Conservation (phyloP, 1,140 invertebrate genomes). For the Daktulosphaira vitifoliae region DNA sequence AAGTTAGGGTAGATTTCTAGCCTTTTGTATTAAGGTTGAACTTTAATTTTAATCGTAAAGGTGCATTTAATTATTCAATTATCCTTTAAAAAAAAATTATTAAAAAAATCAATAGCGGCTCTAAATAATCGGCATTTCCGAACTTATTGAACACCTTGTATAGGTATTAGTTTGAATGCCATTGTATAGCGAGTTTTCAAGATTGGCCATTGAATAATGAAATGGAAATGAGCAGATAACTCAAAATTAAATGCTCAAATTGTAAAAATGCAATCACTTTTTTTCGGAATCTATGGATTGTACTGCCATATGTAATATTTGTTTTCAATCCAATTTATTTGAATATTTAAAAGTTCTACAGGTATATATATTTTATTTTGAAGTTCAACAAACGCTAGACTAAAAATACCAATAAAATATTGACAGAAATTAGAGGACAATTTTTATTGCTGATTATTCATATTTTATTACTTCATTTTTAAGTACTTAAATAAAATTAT, state of each 20-base stretch:
- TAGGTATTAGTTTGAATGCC: constrained; percentile 83
- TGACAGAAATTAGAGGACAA: not conserved
- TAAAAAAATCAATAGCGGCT: no score
- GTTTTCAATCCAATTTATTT: constrained; percentile 60
- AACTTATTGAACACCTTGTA: no score
- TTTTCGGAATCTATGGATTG: constrained; percentile 57
- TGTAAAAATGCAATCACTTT: constrained; percentile 55
- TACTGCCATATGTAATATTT: constrained; percentile 59
- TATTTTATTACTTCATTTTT: no score
- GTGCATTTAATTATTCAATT: no score
- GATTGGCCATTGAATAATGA: constrained; percentile 74
- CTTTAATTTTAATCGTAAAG: no score
- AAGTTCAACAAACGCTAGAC: not conserved
- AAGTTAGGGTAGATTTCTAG: no score
- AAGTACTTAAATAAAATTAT: not conserved
- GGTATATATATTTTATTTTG: constrained; percentile 42
- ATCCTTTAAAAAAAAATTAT: no score
- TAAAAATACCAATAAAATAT: constrained; percentile 6
- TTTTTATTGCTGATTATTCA: no score
- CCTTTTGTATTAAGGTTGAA: no score
- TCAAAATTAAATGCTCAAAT: constrained; percentile 48
- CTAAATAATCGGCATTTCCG: no score
- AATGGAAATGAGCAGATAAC: constrained; percentile 50
- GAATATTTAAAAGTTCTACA: constrained; percentile 61
- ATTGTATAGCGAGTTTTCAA: constrained; percentile 66